Conservation (phyloP, 2,113 vertebrate species). For the Salvelinus sp. region DNA sequence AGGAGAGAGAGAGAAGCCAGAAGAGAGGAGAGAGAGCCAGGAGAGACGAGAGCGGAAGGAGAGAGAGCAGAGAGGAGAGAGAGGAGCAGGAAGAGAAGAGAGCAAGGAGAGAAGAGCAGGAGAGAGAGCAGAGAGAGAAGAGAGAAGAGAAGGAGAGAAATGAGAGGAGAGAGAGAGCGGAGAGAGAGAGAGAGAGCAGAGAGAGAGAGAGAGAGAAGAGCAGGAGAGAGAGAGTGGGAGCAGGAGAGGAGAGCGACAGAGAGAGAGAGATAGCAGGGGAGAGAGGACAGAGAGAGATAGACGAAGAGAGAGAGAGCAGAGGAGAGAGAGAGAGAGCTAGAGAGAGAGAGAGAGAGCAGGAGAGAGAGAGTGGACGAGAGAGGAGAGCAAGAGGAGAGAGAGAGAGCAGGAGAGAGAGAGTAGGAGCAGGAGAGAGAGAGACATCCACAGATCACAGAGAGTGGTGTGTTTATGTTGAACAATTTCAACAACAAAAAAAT, state of each 20-base stretch:
- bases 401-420: not conserved
- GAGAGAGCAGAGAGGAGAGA: not conserved
- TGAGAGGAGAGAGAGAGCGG: not conserved
- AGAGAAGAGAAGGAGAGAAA: not conserved
- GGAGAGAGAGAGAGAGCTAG: too few species aligned
- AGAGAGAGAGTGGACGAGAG: not conserved
- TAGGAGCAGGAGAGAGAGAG: not conserved
- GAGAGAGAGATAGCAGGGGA: not conserved
- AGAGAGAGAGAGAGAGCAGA: not conserved
- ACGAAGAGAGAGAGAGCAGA: not conserved
- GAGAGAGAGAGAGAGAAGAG: not conserved
- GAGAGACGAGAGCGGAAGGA: not conserved
- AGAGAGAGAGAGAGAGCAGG: too few species aligned
- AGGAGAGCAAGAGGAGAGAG: not conserved
- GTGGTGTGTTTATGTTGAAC: too few species aligned
- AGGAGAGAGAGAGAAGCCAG: too few species aligned
- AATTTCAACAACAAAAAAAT: too few species aligned
- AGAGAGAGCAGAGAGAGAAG: not conserved
- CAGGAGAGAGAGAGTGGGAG: not conserved
- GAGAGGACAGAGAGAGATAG: too few species aligned
- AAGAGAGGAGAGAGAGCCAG: not conserved
- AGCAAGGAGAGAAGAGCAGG: not conserved
- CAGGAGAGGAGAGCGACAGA: not conserved
- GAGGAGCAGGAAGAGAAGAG: not conserved
- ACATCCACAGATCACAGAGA: not conserved